Base-by-base conservation (phyloP, 2,113 vertebrate genomes). In the Halcyon malimbica region DNA sequence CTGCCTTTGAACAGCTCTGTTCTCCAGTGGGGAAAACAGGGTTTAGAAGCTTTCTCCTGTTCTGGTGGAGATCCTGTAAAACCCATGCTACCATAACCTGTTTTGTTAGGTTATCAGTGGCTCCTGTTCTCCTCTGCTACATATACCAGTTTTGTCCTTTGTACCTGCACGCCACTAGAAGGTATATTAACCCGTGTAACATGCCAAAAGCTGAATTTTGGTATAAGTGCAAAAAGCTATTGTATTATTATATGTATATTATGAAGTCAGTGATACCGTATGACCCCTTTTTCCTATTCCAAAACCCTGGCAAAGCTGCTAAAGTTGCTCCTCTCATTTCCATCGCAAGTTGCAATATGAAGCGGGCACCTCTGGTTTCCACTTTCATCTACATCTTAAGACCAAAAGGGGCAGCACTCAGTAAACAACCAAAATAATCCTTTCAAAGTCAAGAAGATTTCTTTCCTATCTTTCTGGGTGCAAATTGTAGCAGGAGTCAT, bases 361-460 rank as follows among this genome's bases (percentile, higher is more conserved):
- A 89, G 37, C 0, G 0, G 56, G 37, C 41, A 83, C 56, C 91
- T 79, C 59, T 54, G 46, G 56, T 59, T 86, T 69, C 90, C 64
- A 75, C 65, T 90, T 94, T 77, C 67, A 76, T 86, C 50, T 86
- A 29, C 51, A 83, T 31, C 71, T 81, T 81, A 69, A 70, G 88
- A 88, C n/a, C 73, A 90, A 91, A 96, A 87, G 46, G 59, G 69
- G 63, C 53, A 91, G 87, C 71, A 59, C 71, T 94, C 53, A 67
- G 67, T 84, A 95, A 97, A 95, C 62, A 96, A 90, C 70, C 42
- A 82, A 80, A 94, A 86, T 75, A 96, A 93, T 94, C 81, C 87
- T 95, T 97, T 96, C 91, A 83, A 87, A 85, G 83, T 62, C 12
- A 3, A 65, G 89, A 87, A 78, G 62, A 93, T 92, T 94, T 95